Conservation (phyloP, 2,888 invertebrate genomes). For the Lycophotia porphyrea region DNA sequence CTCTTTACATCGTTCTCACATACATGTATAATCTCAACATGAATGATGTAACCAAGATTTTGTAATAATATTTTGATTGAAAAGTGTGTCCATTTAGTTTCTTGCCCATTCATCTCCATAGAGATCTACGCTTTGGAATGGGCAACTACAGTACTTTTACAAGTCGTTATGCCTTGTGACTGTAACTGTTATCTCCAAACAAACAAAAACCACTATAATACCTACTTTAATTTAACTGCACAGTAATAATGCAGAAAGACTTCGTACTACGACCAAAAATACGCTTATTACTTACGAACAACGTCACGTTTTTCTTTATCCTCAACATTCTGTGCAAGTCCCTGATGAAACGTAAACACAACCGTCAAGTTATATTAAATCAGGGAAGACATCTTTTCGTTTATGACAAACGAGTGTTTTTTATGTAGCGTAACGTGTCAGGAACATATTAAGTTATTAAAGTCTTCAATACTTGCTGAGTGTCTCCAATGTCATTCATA, state of each 20-base stretch:
- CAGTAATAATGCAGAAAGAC: background rate
- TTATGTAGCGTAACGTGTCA: constrained; percentile 36
- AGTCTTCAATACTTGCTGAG: background rate
- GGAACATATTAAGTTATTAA: constrained; percentile 33
- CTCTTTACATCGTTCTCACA: too few species aligned
- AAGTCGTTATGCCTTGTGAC: too few species aligned
- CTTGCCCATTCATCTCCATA: too few species aligned
- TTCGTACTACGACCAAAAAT: background rate
- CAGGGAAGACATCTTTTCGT: constrained; percentile 46
- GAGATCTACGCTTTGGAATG: too few species aligned
- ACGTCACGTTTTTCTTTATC: constrained; percentile 18
- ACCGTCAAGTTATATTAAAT: constrained; percentile 59
- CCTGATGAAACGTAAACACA: constrained; percentile 55
- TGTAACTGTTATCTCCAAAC: too few species aligned
- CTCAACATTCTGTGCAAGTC: background rate
- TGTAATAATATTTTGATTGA: too few species aligned
- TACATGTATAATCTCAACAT: too few species aligned
- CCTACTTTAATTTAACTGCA: background rate
- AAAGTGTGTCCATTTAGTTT: too few species aligned
- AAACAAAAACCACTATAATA: background rate
- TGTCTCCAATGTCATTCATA: constrained; percentile 4
- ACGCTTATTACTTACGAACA: background rate
- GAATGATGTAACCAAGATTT: too few species aligned
- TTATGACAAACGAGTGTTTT: constrained; percentile 44
- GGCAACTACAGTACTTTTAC: too few species aligned